phyloP scores from a whole-genome alignment of 2,888 invertebrate species.

The Plusia festucae region DNA sequence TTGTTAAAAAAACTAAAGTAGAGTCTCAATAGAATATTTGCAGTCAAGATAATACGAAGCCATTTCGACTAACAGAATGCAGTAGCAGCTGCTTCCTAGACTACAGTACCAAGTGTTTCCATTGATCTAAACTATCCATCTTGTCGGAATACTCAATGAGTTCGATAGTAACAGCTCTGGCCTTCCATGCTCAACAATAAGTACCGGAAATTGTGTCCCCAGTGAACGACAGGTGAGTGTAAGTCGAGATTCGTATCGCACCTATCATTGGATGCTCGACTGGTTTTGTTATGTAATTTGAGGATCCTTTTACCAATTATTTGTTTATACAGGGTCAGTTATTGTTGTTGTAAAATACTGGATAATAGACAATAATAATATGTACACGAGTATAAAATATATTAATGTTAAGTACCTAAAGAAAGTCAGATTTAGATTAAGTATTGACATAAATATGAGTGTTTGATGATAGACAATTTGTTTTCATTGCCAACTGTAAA shows the following conservation, averaged over 20 bases:
- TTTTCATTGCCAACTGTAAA: too few species aligned
- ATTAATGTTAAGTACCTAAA: too few species aligned
- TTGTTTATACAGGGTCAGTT: conserved; percentile 17
- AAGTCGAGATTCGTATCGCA: conserved; percentile 45
- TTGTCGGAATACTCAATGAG: conserved; percentile 47
- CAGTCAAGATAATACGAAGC: not conserved
- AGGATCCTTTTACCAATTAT: conserved; percentile 22
- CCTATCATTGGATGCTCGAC: conserved; percentile 19
- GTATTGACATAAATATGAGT: too few species aligned
- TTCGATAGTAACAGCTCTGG: conserved; percentile 36
- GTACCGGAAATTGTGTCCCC: conserved; percentile 58
- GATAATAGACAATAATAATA: too few species aligned
- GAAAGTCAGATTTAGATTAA: too few species aligned
- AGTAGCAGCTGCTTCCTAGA: conserved; percentile 29
- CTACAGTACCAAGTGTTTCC: conserved; percentile 39
- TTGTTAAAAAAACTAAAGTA: not conserved
- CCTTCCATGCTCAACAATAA: conserved; percentile 51
- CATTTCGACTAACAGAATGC: conserved; percentile 22
- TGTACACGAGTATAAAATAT: too few species aligned
- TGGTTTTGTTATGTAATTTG: conserved; percentile 32
- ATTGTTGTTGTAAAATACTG: too few species aligned
- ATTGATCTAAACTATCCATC: conserved; percentile 53
- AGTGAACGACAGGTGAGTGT: conserved; percentile 50
- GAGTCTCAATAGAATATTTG: not conserved
- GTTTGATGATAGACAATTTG: too few species aligned